A percentile compares a stretch with the other conserved stretches of the same genome.
phyloP scores from a whole-genome alignment of 2,888 invertebrate species.

The Prosapia bicincta region DNA sequence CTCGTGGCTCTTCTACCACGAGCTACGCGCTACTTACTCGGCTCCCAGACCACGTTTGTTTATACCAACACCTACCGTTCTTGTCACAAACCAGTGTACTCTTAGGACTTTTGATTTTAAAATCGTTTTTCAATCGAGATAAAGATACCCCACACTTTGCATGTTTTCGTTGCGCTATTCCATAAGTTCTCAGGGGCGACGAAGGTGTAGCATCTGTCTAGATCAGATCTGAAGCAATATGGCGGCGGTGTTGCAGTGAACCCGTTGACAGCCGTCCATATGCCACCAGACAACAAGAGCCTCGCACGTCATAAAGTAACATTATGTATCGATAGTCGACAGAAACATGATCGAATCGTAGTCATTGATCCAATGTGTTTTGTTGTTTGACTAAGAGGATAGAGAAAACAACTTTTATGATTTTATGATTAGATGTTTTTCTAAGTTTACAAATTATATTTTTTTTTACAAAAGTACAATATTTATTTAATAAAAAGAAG shows the following conservation, averaged over 20 bases:
- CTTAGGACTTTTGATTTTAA: not conserved
- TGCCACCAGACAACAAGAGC: not conserved
- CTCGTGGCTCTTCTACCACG: too few relatives aligned
- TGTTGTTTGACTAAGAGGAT: not conserved
- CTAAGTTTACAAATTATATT: too few relatives aligned
- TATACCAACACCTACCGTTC: not conserved
- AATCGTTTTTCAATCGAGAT: not conserved
- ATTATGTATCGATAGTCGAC: not conserved
- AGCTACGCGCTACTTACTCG: not conserved
- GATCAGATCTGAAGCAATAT: not conserved
- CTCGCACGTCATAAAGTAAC: not conserved
- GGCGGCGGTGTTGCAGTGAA: not conserved
- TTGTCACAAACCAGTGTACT: not conserved
- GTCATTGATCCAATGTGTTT: not conserved
- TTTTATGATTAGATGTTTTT: too few relatives aligned
- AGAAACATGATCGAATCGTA: not conserved
- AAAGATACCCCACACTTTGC: not conserved
- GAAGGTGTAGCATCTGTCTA: not conserved
- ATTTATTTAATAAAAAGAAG: too few relatives aligned
- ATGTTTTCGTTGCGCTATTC: not conserved
- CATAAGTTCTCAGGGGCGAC: not conserved
- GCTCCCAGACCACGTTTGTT: not conserved
- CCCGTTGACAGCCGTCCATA: not conserved
- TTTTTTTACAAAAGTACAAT: too few relatives aligned
- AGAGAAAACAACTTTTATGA: too few relatives aligned